Evolutionary conservation across 2,113 vertebrate genomes (phyloP), one percentile per base, ranked within the genome.

Genomic region (Ptyas mucosa): DNA sequence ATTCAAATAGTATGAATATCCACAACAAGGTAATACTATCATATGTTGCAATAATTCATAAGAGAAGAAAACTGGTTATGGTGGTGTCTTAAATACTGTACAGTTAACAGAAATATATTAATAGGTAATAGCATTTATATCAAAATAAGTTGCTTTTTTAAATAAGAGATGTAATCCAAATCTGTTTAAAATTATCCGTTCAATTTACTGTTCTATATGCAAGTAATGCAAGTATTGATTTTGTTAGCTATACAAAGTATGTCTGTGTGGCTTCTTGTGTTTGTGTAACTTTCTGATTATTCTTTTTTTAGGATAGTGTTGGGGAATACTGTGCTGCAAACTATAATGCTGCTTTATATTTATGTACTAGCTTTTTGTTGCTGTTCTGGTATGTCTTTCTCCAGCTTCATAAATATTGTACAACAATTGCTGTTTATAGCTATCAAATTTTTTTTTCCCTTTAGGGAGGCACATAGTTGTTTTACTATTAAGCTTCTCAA

Each of bases 401-500:
- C 51, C 87, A 91, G 75, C 34, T 4, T 53, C 81, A n/a, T n/a
- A 90, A 57, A 5, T 53, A 49, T 20, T 39, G 85, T 90, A 34
- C 75, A 87, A 5, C 20, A 90, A 90, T 90, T 53, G 57, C 11
- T 95, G 34, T 81, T 94, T 95, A 23, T 43, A 81, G 57, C 51
- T 90, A 75, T 0, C 88, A 55, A 55, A 89, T 88, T n/a, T 93
- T 75, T 29, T 94, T 5, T 92, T 3, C 91, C 92, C 34, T 92
- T 93, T 81, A 92, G 58, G 39, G 93, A 87, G 26, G 4, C 55
- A 88, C 14, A 87, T 26, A 51, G 58, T 92, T 93, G 90, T 58
- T 49, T 96, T 96, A 88, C 93, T 94, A 92, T 93, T 81, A 88
- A 29, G 53, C 87, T 91, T 85, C 20, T n/a, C 88, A 94, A 89